phyloP scores from a whole-genome alignment of 2,888 invertebrate genomes.

The Clitarchus hookeri region DNA sequence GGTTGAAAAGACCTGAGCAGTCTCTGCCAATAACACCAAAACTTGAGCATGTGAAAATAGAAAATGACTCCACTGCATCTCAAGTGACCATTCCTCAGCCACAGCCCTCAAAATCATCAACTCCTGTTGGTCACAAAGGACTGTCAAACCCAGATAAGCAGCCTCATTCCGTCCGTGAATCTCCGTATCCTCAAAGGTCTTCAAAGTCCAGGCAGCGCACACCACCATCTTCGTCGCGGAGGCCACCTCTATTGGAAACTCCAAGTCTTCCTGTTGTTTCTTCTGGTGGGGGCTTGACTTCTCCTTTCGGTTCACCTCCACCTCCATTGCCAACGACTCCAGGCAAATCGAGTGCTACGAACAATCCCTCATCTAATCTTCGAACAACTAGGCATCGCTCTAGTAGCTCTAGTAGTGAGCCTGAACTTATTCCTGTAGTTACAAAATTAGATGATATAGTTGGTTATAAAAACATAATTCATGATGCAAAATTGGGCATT shows the following conservation, averaged over 20 bases:
- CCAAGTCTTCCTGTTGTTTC: conserved; percentile 18
- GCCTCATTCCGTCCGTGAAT: conserved; percentile 31
- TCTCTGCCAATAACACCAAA: neutral
- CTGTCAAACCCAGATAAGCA: neutral
- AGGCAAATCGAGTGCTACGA: conserved; percentile 40
- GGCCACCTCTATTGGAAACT: conserved; percentile 9
- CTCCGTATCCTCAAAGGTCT: conserved; percentile 32
- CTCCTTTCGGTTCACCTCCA: conserved; percentile 42
- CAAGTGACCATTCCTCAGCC: neutral
- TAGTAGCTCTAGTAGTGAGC: conserved; percentile 60
- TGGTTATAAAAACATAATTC: conserved; percentile 64
- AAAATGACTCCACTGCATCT: neutral
- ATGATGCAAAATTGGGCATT: conserved; percentile 58
- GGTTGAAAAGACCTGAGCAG: neutral
- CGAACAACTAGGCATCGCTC: conserved; percentile 52
- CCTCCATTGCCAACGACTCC: conserved; percentile 41
- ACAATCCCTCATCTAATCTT: conserved; percentile 38
- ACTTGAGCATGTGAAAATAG: neutral
- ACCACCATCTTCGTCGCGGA: conserved; percentile 32
- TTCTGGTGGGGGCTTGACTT: conserved; percentile 30
- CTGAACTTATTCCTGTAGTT: conserved; percentile 65
- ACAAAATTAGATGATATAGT: conserved; percentile 67
- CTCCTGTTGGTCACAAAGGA: neutral
- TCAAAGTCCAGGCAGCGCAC: conserved; percentile 35
- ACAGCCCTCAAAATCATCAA: neutral